Evolutionary conservation across 1,140 invertebrate species (phyloP).

Genomic region (Pseudobourletiella spinata): DNA sequence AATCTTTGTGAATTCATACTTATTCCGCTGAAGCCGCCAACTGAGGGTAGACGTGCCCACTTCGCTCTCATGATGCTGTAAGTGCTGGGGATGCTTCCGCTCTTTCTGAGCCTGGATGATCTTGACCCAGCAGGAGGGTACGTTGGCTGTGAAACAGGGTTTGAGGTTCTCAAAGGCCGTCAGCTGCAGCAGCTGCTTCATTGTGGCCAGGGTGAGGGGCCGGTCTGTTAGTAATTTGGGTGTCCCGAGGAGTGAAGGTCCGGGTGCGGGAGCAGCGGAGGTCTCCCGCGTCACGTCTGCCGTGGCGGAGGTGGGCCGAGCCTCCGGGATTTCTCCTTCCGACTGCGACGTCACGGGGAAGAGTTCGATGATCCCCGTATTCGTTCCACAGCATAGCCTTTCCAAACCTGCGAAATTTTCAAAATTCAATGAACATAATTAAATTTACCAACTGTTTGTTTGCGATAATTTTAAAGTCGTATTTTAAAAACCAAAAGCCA

Average conservation of each 20-base stretch:
- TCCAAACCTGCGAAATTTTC: conserved; percentile 59
- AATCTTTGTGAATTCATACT: conserved; percentile 45
- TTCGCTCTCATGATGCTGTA: conserved; percentile 64
- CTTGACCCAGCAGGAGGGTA: conserved; percentile 76
- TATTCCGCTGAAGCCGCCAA: conserved; percentile 76
- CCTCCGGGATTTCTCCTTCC: conserved; percentile 16
- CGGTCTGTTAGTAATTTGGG: conserved; percentile 50
- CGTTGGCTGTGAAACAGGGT: conserved; percentile 66
- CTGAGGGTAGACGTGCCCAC: conserved; percentile 60
- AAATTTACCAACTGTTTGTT: too few relatives aligned
- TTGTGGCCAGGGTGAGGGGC: conserved; percentile 45
- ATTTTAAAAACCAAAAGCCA: too few relatives aligned
- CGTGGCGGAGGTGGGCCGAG: too few relatives aligned
- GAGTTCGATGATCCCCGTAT: conserved; percentile 67
- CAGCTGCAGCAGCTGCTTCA: conserved; percentile 52
- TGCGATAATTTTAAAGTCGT: too few relatives aligned
- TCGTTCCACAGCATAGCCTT: conserved; percentile 69
- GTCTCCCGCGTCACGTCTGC: too few relatives aligned
- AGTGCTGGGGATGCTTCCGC: conserved; percentile 65
- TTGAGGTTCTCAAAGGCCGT: conserved; percentile 55
- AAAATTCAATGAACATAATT: too few relatives aligned
- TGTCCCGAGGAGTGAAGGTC: conserved; percentile 4
- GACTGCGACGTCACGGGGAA: conserved; percentile 43
- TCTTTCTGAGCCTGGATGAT: conserved; percentile 82
- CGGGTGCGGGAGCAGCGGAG: background rate